Evolutionary conservation across 2,888 invertebrate genomes (phyloP).

Genomic region (Hirtodrosophila histrioides): DNA sequence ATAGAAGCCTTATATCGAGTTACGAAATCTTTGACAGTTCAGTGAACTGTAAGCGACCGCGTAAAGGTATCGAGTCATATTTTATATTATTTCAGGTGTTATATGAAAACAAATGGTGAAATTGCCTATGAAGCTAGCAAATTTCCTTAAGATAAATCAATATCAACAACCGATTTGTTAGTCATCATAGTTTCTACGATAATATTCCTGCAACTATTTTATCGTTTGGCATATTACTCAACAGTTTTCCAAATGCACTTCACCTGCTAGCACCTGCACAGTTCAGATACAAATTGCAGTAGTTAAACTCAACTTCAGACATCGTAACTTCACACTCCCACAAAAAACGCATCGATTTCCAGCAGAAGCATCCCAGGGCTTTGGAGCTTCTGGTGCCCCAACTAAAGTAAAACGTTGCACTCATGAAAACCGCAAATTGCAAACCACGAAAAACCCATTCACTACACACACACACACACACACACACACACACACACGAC

Average conservation of each 20-base stretch:
- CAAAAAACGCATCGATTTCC: conserved; percentile 53
- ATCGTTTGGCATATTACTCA: conserved; percentile 2
- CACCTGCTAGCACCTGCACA: conserved; percentile 21
- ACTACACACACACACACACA: conserved; percentile 27
- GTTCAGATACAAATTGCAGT: conserved; percentile 26
- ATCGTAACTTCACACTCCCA: conserved; percentile 24
- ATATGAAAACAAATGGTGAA: too few relatives aligned
- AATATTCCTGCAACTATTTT: background rate
- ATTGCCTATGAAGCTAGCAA: too few relatives aligned
- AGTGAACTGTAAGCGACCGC: conserved; percentile 30
- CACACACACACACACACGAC: conserved; percentile 21
- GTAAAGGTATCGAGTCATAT: background rate
- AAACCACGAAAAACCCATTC: conserved; percentile 51
- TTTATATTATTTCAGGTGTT: too few relatives aligned
- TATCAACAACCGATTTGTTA: too few relatives aligned
- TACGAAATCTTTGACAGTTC: conserved; percentile 35
- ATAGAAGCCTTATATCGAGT: conserved; percentile 8
- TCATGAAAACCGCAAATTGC: conserved; percentile 52
- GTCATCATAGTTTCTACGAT: too few relatives aligned
- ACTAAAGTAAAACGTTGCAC: conserved; percentile 8
- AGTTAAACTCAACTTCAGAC: conserved; percentile 9
- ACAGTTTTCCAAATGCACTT: conserved; percentile 6
- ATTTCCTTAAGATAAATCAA: too few relatives aligned
- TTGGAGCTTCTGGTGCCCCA: background rate
- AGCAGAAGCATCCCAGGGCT: conserved; percentile 5